Evolutionary conservation across 2,888 invertebrate species (phyloP).

Genomic region (Dasysyrphus albostriatus): DNA sequence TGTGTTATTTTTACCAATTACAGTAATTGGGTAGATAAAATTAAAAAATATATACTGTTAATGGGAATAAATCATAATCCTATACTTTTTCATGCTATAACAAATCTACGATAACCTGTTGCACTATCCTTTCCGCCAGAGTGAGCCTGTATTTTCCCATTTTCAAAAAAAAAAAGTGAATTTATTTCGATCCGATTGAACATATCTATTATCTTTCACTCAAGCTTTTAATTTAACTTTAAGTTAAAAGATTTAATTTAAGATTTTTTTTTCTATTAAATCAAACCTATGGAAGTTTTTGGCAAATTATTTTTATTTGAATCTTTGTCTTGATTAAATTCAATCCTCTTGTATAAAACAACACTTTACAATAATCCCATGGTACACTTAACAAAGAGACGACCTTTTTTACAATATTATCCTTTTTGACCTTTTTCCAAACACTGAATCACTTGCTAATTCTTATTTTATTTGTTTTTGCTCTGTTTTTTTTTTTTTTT

Average conservation of each 20-base stretch:
- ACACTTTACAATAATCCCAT: slow-evolving; percentile 7
- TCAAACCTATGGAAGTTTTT: background rate
- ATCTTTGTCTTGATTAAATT: background rate
- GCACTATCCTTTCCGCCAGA: no score
- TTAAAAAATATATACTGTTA: no score
- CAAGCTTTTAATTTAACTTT: no score
- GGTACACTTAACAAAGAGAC: background rate
- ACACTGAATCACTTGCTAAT: slow-evolving; percentile 30
- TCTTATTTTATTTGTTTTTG: background rate
- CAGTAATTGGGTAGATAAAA: no score
- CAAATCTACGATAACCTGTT: no score
- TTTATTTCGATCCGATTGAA: no score
- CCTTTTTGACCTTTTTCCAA: slow-evolving; percentile 7
- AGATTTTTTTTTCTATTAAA: background rate
- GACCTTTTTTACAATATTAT: slow-evolving; percentile 17
- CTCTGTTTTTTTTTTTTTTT: slow-evolving; percentile 13
- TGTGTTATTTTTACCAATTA: background rate
- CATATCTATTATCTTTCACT: no score
- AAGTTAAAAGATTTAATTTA: background rate
- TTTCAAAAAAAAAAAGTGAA: no score
- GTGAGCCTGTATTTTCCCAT: no score
- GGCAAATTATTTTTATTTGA: background rate
- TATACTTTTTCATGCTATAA: no score
- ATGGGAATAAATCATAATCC: no score
- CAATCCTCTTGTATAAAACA: background rate